Conservation (phyloP, 2,797 vertebrate genomes). For the Forpus xanthops region DNA sequence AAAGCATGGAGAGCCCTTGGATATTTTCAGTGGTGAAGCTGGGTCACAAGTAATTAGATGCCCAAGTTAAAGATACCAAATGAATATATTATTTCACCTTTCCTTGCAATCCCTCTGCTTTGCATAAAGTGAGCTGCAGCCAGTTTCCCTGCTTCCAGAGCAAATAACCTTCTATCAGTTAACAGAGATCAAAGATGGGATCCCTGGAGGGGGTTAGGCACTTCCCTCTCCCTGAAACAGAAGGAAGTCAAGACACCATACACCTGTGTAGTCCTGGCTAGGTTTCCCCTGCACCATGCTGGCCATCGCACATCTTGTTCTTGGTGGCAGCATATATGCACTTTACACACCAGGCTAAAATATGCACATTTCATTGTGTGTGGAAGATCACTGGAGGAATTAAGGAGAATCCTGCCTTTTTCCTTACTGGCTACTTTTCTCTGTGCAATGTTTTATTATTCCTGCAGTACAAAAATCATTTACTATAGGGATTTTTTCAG, state of each 20-base stretch:
- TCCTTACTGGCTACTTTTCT: neutral
- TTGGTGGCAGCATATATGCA: neutral
- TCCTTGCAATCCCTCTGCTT: neutral
- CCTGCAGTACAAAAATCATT: neutral
- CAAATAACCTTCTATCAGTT: neutral
- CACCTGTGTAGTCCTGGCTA: neutral
- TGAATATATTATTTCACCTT: neutral
- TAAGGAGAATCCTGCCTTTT: neutral
- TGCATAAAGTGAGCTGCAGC: neutral
- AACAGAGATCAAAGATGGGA: neutral
- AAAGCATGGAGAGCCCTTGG: neutral
- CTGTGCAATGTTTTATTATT: neutral
- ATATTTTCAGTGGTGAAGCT: neutral
- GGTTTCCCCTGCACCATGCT: neutral
- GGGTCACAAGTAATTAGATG: neutral
- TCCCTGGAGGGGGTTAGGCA: neutral
- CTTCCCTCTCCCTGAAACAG: neutral
- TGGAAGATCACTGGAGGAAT: neutral
- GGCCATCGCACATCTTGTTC: neutral
- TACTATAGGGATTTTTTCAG: neutral
- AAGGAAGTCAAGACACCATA: neutral
- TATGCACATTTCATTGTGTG: accelerated
- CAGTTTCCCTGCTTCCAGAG: neutral
- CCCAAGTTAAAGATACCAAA: neutral
- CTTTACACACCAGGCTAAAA: neutral